Percentiles rank a stretch among this genome's conserved stretches.
phyloP scores from a whole-genome alignment of 2,113 vertebrate genomes.

The Pluvialis apricaria region DNA sequence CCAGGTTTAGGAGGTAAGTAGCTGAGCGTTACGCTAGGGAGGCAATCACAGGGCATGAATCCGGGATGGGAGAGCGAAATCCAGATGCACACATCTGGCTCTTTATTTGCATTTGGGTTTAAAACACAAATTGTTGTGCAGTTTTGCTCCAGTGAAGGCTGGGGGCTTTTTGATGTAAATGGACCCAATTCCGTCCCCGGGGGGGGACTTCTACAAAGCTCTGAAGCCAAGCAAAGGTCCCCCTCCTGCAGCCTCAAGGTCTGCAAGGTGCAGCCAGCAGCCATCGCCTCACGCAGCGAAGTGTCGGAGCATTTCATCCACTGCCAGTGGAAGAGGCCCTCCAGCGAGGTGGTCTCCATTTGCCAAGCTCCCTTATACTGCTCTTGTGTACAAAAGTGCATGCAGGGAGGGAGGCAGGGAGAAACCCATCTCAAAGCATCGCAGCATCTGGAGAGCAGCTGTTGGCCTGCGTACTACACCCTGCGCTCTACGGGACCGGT shows the following conservation, averaged over 20 bases:
- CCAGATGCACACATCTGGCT: not conserved
- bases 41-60: not conserved
- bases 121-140: not conserved
- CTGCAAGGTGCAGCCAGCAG: not conserved
- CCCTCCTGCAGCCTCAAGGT: not conserved
- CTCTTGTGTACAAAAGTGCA: not conserved
- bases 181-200: not conserved
- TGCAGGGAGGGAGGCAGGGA: not conserved
- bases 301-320: not conserved
- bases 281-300: not conserved
- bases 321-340: not conserved
- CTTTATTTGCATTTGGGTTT: not conserved
- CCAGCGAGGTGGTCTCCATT: not conserved
- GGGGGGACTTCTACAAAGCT: not conserved
- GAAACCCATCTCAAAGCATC: conserved; percentile 14
- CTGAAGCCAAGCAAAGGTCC: not conserved
- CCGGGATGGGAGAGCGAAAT: not conserved
- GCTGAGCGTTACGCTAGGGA: not conserved
- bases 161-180: not conserved
- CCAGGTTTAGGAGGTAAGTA: not conserved
- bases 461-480: not conserved
- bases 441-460: conserved; percentile 56
- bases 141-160: not conserved
- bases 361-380: not conserved
- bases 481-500: not conserved